These are phyloP conservation scores for Crenichthys baileyi DNA, from an alignment of 2,797 vertebrate species.

Conservation along the genomic window DNA sequence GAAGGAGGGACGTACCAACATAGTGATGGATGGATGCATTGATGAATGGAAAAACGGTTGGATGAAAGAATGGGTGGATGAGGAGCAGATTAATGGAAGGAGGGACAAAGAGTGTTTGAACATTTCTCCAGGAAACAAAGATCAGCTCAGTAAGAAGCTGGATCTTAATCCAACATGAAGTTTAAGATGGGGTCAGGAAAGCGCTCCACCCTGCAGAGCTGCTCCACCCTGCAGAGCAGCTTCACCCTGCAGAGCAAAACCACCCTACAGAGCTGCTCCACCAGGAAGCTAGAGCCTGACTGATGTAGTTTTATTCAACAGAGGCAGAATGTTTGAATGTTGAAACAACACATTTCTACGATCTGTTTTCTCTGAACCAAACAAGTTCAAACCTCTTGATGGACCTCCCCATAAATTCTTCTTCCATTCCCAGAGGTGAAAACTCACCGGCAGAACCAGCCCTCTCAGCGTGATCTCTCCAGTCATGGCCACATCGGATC, in stretches of 20 bases:
- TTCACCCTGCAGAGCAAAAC: no score
- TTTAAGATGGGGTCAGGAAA: neutral
- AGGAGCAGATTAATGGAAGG: no score
- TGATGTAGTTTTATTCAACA: neutral
- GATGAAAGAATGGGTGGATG: neutral
- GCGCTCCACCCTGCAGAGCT: neutral
- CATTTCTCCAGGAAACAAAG: no score
- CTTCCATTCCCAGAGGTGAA: neutral
- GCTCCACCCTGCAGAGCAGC: no score
- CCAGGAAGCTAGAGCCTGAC: neutral
- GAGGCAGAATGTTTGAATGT: neutral
- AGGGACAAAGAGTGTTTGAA: neutral
- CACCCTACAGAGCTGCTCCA: no score
- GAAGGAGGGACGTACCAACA: no score
- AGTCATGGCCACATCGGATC: constrained; percentile 97
- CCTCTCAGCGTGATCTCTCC: constrained; percentile 97
- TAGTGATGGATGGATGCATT: no score
- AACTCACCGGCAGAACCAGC: constrained; percentile 94
- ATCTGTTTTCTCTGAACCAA: neutral
- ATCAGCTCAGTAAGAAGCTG: neutral
- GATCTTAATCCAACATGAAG: neutral
- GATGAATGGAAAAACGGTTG: no score
- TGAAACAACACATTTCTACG: neutral
- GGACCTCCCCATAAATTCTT: neutral
- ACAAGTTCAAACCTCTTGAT: neutral